phyloP scores from a whole-genome alignment of 2,888 invertebrate species.

The Mactromeris polynyma region DNA sequence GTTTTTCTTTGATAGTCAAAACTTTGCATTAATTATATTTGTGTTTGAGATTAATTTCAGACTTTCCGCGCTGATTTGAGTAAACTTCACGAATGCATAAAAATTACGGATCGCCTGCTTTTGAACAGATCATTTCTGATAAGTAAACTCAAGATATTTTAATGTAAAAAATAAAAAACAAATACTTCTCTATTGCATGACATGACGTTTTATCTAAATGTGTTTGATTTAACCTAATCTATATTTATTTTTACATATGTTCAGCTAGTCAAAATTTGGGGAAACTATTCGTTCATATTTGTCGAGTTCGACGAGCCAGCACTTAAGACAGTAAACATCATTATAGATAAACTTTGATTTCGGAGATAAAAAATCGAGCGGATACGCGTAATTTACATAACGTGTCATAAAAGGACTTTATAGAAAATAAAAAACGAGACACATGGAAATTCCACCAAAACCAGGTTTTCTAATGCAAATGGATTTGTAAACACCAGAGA shows the following conservation, averaged over 20 bases:
- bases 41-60: neutral
- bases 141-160: neutral
- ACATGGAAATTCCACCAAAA: no score
- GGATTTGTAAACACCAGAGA: no score
- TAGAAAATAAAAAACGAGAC: no score
- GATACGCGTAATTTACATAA: no score
- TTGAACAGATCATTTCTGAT: neutral
- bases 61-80: neutral
- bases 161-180: neutral
- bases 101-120: neutral
- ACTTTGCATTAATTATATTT: conserved; percentile 10
- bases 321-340: no score
- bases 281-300: no score
- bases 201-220: neutral
- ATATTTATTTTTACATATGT: neutral
- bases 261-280: neutral
- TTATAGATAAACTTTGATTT: no score
- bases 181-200: neutral
- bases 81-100: conserved; percentile 8
- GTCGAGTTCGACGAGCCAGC: no score
- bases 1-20: neutral
- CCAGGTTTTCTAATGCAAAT: no score
- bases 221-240: neutral
- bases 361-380: no score
- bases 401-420: no score